Evolutionary conservation across 1,140 invertebrate genomes (phyloP).

Genomic region (Coptotermes formosanus): DNA sequence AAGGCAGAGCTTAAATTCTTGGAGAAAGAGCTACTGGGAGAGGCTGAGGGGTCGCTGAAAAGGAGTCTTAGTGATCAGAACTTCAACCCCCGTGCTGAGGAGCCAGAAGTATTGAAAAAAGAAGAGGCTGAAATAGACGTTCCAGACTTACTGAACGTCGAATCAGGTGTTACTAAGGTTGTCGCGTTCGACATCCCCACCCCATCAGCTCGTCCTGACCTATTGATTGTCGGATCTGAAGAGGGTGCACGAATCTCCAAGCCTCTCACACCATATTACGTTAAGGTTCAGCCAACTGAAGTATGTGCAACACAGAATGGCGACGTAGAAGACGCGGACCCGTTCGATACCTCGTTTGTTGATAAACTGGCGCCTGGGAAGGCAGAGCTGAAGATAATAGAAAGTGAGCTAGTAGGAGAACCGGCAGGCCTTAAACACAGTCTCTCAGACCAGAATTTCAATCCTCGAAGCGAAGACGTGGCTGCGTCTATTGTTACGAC

Average conservation of each 20-base stretch:
- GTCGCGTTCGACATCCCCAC: slow-evolving; percentile 68
- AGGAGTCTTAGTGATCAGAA: slow-evolving; percentile 56
- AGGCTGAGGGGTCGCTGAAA: slow-evolving; percentile 47
- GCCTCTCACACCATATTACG: slow-evolving; percentile 76
- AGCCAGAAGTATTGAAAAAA: neutral
- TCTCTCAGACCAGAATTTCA: slow-evolving; percentile 60
- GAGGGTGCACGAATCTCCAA: slow-evolving; percentile 57
- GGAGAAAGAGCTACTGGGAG: slow-evolving; percentile 70
- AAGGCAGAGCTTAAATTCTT: slow-evolving; percentile 75
- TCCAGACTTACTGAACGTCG: slow-evolving; percentile 17
- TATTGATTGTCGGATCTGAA: slow-evolving; percentile 59
- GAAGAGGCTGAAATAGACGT: too few relatives aligned
- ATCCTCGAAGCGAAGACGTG: slow-evolving; percentile 48
- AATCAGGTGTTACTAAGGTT: slow-evolving; percentile 51
- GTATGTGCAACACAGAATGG: neutral
- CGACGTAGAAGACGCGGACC: slow-evolving; percentile 37
- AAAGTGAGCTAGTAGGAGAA: slow-evolving; percentile 37
- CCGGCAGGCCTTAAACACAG: slow-evolving; percentile 37
- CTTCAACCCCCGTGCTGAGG: slow-evolving; percentile 32
- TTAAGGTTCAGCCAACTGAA: slow-evolving; percentile 9
- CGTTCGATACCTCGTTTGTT: slow-evolving; percentile 45
- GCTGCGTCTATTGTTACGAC: neutral
- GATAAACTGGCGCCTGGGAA: slow-evolving; percentile 39
- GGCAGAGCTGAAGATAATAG: slow-evolving; percentile 40
- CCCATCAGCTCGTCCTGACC: slow-evolving; percentile 52